Percentiles rank a stretch among this genome's conserved stretches.
Evolutionary conservation across 2,888 invertebrate species (phyloP).

Genomic region (Tipula lateralis): DNA sequence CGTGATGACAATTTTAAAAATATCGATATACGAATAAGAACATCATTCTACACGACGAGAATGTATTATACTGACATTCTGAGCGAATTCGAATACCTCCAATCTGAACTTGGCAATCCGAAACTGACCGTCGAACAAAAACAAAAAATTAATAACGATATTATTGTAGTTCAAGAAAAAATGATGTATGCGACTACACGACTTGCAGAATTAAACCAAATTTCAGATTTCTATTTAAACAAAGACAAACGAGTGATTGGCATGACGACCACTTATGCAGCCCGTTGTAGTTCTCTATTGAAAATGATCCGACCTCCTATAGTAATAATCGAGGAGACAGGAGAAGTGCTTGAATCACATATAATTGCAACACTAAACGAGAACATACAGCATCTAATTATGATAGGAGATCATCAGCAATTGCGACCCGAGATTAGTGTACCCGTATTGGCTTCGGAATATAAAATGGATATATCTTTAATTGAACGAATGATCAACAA

Average conservation of each 20-base stretch:
- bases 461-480: conserved; percentile 69
- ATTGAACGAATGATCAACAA: conserved; percentile 76
- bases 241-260: conserved; percentile 58
- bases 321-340: conserved; percentile 83
- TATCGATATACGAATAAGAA: conserved; percentile 39
- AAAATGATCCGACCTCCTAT: conserved; percentile 59
- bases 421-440: conserved; percentile 67
- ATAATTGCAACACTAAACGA: conserved; percentile 70
- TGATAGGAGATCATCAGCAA: conserved; percentile 84
- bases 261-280: conserved; percentile 74
- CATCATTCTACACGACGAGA: conserved; percentile 40
- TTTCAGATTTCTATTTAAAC: conserved; percentile 56
- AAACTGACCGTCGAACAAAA: no score
- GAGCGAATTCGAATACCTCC: no score
- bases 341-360: conserved; percentile 81
- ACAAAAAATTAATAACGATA: background rate
- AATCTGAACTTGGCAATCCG: no score
- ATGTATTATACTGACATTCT: conserved; percentile 40
- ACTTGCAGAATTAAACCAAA: conserved; percentile 52
- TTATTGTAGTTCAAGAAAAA: background rate
- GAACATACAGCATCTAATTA: conserved; percentile 71
- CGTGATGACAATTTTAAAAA: conserved; percentile 14
- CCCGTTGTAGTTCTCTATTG: conserved; percentile 60
- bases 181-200: conserved; percentile 41
- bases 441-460: conserved; percentile 60